These are phyloP conservation scores for Shargacucullia verbasci DNA, from an alignment of 2,888 invertebrate species.

Conservation along the genomic window DNA sequence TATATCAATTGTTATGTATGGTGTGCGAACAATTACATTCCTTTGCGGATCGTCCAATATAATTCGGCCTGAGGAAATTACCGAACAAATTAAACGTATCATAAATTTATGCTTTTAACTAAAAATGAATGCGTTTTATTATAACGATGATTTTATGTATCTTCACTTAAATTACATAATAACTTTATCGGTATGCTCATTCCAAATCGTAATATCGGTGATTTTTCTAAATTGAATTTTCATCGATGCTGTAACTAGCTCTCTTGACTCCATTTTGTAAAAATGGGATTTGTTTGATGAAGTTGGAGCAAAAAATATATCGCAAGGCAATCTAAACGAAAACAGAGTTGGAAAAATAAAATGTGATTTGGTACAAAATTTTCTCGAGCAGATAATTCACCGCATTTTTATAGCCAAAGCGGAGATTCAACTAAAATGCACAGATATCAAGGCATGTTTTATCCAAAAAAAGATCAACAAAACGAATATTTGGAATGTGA, in stretches of 20 bases:
- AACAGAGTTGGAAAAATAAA: slow-evolving; percentile 35
- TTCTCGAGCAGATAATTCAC: slow-evolving; percentile 39
- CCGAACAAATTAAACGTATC: slow-evolving; percentile 29
- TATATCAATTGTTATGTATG: slow-evolving; percentile 64
- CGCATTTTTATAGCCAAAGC: slow-evolving; percentile 30
- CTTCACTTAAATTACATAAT: slow-evolving; percentile 39
- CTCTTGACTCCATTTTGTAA: slow-evolving; percentile 34
- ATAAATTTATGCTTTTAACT: slow-evolving; percentile 23
- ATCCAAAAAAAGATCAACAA: slow-evolving; percentile 69
- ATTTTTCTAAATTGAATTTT: slow-evolving; percentile 53
- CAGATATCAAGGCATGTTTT: slow-evolving; percentile 59
- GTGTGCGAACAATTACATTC: slow-evolving; percentile 48
- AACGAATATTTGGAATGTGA: slow-evolving; percentile 68
- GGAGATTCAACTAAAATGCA: slow-evolving; percentile 58
- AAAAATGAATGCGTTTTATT: slow-evolving; percentile 34
- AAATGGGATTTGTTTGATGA: slow-evolving; percentile 44
- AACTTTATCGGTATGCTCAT: slow-evolving; percentile 38
- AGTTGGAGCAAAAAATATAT: slow-evolving; percentile 30
- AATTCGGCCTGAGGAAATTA: slow-evolving; percentile 28
- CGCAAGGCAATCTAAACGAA: slow-evolving; percentile 34
- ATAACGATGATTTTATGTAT: slow-evolving; percentile 39
- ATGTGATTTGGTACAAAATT: slow-evolving; percentile 20
- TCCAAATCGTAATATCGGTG: slow-evolving; percentile 44
- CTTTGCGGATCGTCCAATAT: slow-evolving; percentile 18
- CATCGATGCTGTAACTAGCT: slow-evolving; percentile 39